Evolutionary conservation across 2,797 vertebrate species (phyloP).

Genomic region (Avahi laniger): DNA sequence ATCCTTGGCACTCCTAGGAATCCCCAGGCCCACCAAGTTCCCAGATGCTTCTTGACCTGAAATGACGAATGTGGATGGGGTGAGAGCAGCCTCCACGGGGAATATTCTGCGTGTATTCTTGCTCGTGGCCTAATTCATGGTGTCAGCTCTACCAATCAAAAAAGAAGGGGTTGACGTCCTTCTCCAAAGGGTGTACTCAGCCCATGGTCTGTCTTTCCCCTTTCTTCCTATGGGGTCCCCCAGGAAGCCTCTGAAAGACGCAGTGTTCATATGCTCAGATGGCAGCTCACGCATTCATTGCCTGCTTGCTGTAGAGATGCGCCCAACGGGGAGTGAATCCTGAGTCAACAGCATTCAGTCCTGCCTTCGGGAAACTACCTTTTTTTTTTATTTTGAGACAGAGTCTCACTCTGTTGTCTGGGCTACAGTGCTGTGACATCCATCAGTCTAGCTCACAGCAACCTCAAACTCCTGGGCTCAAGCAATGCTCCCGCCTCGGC

Average conservation of each 20-base stretch:
- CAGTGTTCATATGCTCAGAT: not conserved
- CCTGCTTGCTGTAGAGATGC: not conserved
- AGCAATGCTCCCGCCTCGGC: too few species aligned
- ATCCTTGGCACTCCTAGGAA: not conserved
- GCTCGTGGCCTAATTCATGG: not conserved
- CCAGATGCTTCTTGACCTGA: not conserved
- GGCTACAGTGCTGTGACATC: too few species aligned
- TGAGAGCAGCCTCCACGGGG: not conserved
- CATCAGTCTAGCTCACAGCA: too few species aligned
- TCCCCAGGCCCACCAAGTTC: not conserved
- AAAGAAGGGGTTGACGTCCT: not conserved
- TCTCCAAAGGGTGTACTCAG: not conserved
- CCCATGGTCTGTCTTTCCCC: not conserved
- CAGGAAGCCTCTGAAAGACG: not conserved
- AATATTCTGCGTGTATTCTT: not conserved
- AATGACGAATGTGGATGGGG: not conserved
- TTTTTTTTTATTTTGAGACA: too few species aligned
- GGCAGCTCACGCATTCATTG: too few species aligned
- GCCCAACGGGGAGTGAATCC: too few species aligned
- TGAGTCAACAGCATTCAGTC: not conserved
- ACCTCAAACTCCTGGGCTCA: too few species aligned
- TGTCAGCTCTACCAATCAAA: not conserved
- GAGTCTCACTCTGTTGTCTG: too few species aligned
- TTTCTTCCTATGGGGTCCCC: not conserved
- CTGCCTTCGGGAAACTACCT: not conserved